Evolutionary conservation across 2,888 invertebrate species (phyloP).

Genomic region (Lamproptera curius): DNA sequence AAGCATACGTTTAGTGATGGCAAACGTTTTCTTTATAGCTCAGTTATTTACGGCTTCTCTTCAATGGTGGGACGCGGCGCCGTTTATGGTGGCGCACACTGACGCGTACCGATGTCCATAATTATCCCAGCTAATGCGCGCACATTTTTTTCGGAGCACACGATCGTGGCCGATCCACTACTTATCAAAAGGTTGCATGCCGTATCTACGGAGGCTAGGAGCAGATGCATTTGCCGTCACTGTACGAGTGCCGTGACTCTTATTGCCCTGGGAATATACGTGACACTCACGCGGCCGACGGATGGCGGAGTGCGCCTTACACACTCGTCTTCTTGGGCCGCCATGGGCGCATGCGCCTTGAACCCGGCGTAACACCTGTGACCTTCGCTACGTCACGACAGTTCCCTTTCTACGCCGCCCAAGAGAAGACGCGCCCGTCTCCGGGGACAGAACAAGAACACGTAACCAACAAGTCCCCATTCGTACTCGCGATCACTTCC

Average conservation of each 20-base stretch:
- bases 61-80: too few relatives aligned
- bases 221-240: constrained; percentile 16
- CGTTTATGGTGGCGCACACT: too few relatives aligned
- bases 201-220: constrained; percentile 29
- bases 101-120: too few relatives aligned
- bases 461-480: too few relatives aligned
- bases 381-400: constrained; percentile 35
- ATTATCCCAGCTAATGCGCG: too few relatives aligned
- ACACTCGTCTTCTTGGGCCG: too few relatives aligned
- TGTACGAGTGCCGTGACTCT: constrained; percentile 3
- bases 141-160: constrained; percentile 19
- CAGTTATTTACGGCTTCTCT: too few relatives aligned
- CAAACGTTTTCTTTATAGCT: too few relatives aligned
- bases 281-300: constrained; percentile 23
- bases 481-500: too few relatives aligned
- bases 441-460: too few relatives aligned
- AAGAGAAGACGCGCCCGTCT: constrained; percentile 27
- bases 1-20: too few relatives aligned
- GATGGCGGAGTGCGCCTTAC: constrained; percentile 23
- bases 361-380: constrained; percentile 48
- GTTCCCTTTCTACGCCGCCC: constrained; percentile 31
- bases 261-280: constrained; percentile 26
- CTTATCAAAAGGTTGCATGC: constrained; percentile 38
- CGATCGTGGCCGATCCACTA: constrained; percentile 29
- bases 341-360: constrained; percentile 51